phyloP scores from a whole-genome alignment of 2,888 invertebrate genomes.

The Pedicia rivosa region DNA sequence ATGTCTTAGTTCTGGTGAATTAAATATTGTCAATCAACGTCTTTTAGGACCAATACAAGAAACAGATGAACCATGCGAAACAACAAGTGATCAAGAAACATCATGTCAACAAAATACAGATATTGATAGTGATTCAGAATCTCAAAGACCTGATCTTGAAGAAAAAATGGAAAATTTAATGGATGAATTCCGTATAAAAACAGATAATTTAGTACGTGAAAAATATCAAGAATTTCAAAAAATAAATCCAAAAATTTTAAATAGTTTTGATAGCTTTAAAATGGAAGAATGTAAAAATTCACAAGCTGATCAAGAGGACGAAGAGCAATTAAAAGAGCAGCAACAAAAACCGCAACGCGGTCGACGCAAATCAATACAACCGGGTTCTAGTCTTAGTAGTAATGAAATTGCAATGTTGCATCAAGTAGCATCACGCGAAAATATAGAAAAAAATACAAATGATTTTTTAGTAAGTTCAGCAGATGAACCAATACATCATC shows the following conservation, averaged over 20 bases:
- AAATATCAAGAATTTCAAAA: slow-evolving; percentile 43
- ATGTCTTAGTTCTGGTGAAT: slow-evolving; percentile 36
- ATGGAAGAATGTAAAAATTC: slow-evolving; percentile 14
- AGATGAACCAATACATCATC: too few species aligned
- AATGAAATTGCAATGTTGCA: slow-evolving; percentile 40
- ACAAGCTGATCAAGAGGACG: neutral
- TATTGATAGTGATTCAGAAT: slow-evolving; percentile 32
- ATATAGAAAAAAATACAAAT: slow-evolving; percentile 17
- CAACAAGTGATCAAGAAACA: slow-evolving; percentile 36
- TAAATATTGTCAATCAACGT: slow-evolving; percentile 20
- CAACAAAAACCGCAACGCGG: too few species aligned
- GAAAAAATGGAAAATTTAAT: slow-evolving; percentile 57
- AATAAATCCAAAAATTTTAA: slow-evolving; percentile 28
- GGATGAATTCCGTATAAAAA: slow-evolving; percentile 52
- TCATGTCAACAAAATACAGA: slow-evolving; percentile 27
- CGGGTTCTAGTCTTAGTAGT: slow-evolving; percentile 41
- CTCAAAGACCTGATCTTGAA: slow-evolving; percentile 47
- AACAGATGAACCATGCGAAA: slow-evolving; percentile 42
- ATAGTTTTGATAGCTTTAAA: slow-evolving; percentile 24
- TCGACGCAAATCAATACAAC: slow-evolving; percentile 41
- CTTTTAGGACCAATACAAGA: slow-evolving; percentile 31
- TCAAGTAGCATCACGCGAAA: slow-evolving; percentile 34
- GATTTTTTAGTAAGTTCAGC: slow-evolving; percentile 23
- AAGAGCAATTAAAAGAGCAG: too few species aligned
- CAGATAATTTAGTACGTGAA: slow-evolving; percentile 46